Conservation (phyloP, 2,888 invertebrate species). For the Cryptophagus acutangulus region DNA sequence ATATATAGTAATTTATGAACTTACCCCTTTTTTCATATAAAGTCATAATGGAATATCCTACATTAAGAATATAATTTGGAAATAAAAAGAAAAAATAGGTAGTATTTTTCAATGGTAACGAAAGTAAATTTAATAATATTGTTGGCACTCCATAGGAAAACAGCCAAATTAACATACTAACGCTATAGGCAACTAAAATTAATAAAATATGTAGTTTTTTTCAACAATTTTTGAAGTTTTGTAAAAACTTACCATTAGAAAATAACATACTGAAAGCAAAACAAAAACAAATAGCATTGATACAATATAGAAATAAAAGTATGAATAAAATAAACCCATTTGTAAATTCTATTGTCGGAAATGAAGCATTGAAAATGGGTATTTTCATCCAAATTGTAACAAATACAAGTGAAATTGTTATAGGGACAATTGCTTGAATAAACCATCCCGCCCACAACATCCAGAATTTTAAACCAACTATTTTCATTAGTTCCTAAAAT, state of each 20-base stretch:
- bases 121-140: constrained; percentile 26
- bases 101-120: constrained; percentile 27
- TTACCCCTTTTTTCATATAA: constrained; percentile 42
- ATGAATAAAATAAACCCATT: constrained; percentile 61
- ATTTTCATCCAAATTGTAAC: constrained; percentile 59
- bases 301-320: constrained; percentile 65
- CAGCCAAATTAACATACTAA: constrained; percentile 41
- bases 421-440: constrained; percentile 66
- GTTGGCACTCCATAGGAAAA: constrained; percentile 39
- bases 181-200: constrained; percentile 39
- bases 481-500: constrained; percentile 81
- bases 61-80: constrained; percentile 42
- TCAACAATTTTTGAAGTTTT: not conserved
- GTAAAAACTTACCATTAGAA: constrained; percentile 13
- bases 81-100: constrained; percentile 37
- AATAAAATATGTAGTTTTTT: no score
- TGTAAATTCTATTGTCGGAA: constrained; percentile 65
- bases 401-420: constrained; percentile 56
- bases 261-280: constrained; percentile 76
- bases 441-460: constrained; percentile 87
- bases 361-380: constrained; percentile 41
- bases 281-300: constrained; percentile 66
- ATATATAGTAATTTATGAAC: no score
- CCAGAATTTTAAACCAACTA: constrained; percentile 83
- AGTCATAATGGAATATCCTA: constrained; percentile 39